Evolutionary conservation across 2,888 invertebrate species (phyloP).

Genomic region (Dasypogon diadema): DNA sequence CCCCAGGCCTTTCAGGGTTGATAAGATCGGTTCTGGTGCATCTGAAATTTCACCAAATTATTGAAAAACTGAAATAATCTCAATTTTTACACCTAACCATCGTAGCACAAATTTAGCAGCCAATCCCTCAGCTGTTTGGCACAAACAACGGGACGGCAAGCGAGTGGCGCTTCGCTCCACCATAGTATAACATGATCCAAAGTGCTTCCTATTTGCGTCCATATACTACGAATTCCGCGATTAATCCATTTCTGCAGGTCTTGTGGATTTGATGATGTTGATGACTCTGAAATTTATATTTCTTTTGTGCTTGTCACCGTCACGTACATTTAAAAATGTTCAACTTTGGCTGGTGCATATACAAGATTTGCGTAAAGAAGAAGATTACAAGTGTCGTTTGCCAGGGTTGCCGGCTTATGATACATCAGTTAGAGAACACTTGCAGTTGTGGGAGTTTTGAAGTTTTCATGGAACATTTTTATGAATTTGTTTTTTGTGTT

Average conservation of each 20-base stretch:
- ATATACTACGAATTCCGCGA: constrained; percentile 70
- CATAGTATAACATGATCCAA: constrained; percentile 85
- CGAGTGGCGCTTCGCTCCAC: constrained; percentile 83
- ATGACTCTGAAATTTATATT: no score
- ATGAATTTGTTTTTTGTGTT: no score
- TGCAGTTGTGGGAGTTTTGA: no score
- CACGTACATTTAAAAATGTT: no score
- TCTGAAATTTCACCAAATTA: no score
- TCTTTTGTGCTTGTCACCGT: no score
- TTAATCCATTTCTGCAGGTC: constrained; percentile 63
- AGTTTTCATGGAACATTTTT: no score
- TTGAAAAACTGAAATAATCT: neutral
- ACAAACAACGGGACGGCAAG: constrained; percentile 74
- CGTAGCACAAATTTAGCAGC: constrained; percentile 59
- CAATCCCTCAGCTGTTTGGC: constrained; percentile 77
- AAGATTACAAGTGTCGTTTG: no score
- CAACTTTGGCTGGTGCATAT: no score
- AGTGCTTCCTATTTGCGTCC: constrained; percentile 85
- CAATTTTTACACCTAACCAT: neutral
- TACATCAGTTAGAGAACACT: no score
- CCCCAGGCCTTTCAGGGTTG: constrained; percentile 79
- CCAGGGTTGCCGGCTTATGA: no score
- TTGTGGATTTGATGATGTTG: constrained; percentile 54
- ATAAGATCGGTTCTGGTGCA: constrained; percentile 77
- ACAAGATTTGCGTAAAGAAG: no score